Base-by-base conservation (phyloP, 1,140 invertebrate species). In the Drosophila jambulina region DNA sequence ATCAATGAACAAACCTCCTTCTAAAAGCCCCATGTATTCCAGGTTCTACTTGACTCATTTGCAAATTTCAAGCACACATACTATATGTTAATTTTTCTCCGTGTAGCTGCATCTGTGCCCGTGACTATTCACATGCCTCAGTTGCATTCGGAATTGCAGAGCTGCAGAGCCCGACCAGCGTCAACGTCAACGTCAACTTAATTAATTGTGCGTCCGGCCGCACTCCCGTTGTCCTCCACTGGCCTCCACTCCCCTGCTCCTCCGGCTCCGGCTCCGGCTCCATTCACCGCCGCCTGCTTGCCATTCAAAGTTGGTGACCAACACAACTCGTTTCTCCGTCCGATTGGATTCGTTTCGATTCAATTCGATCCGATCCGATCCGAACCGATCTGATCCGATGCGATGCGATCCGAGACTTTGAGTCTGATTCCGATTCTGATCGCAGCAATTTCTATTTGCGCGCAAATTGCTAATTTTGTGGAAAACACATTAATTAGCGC, bases 401-500 rank as follows among this genome's bases (percentile, higher is more conserved):
- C 62, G 63, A 75, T 25, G 61, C 19, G 43, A 6, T n/a, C 4
- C 40, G 83, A 54, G 32, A 53, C 25, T 72, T 49, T 17, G 49
- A 75, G 74, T 81, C 60, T 23, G 59, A 75, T 49, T 63, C 56
- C 51, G 67, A 72, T 72, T 63, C 72, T 60, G 65, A 63, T 63
- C 71, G 71, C 27, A 32, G 80, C 78, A 81, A 90, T 88, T 88
- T 88, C 85, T 88, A 88, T 87, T 87, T 84, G 82, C 65, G 84
- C 77, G 80, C 80, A 86, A 88, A 90, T 88, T 88, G 85, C 85
- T 82, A 90, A 90, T 88, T 90, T 88, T 90, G 85, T 88, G 85
- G 85, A 82, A 87, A 91, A 84, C 80, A 84, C 87, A 91, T 91
- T 91, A 91, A 91, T 91, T 91, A 91, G 88, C 75, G 83, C 88